Evolutionary conservation across 2,888 invertebrate genomes (phyloP), one percentile per base, ranked within the genome.

Genomic region (Bellardia pandia): DNA sequence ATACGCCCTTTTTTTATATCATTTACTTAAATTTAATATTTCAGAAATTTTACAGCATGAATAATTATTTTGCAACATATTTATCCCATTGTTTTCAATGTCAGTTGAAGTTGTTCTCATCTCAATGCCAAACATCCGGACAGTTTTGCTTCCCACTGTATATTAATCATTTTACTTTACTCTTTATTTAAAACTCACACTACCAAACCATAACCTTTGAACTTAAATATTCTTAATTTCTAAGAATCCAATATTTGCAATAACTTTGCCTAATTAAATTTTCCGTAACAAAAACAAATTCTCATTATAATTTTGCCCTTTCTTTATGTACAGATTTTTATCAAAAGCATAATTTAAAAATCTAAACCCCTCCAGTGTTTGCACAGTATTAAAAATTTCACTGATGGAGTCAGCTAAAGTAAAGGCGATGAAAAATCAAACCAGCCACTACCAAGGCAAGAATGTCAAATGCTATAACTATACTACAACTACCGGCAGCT

Each of bases 391-490:
- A 13, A 60, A 66, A 16, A 16, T 51, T 78, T 14, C 13, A 51
- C 66, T 33, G 33, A 48, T 53, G 53, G 16, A 68, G 69, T 62
- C 69, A 37, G 64, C 62, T 51, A 60, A 51, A 42, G 8, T 56
- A 62, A 74, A 69, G 42, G 14, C 51, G 60, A 33, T 69, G 62
- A 76, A 81, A 86, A 62, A 56, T 72, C 71, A 81, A 78, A 33
- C 23, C 58, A 58, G 14, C 9, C 37, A 23, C 58, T 11, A 9
- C 33, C 37, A 14, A 9, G 58, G 16, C 23, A 45, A n/a, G 45
- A 11, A 11, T 66, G 33, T 14, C 5, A 53, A 71, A 23, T 33
- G 33, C 2, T 48, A 13, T 42, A 62, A 37, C 33, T 58, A 7
- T 45, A 30, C 71, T 30, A 37, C 71, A 51, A 75, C 45, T 60